Percentiles rank a stretch among this genome's conserved stretches.
Conservation (phyloP, 2,888 invertebrate genomes). For the Hirtodrosophila cameraria region DNA sequence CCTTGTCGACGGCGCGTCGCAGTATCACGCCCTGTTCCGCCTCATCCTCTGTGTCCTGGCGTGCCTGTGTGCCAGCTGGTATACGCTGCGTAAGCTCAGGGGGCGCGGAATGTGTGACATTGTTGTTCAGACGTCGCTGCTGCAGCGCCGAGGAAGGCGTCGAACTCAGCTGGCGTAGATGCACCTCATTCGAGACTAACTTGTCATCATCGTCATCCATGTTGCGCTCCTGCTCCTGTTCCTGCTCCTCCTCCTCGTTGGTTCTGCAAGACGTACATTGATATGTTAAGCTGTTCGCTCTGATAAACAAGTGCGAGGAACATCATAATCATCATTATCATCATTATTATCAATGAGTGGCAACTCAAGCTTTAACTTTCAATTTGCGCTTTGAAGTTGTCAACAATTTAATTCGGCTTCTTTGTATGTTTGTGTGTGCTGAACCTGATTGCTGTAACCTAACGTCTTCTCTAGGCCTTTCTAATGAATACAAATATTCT, state of each 20-base stretch:
- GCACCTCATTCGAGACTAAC: conserved; percentile 80
- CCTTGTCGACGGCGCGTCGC: conserved; percentile 59
- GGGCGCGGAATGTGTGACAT: conserved; percentile 62
- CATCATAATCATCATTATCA: neutral
- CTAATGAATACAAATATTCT: conserved; percentile 56
- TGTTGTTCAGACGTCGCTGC: conserved; percentile 59
- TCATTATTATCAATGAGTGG: neutral
- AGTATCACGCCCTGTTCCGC: conserved; percentile 60
- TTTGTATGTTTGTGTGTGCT: conserved; percentile 12
- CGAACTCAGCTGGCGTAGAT: conserved; percentile 76
- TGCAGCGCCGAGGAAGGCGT: conserved; percentile 70
- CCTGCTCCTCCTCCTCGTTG: conserved; percentile 56
- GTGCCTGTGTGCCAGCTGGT: neutral
- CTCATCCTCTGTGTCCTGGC: conserved; percentile 20
- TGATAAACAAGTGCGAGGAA: neutral
- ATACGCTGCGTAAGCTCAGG: conserved; percentile 56
- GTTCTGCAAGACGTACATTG: conserved; percentile 55
- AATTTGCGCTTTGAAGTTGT: conserved; percentile 63
- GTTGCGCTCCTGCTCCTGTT: conserved; percentile 60
- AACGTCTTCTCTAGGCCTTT: neutral
- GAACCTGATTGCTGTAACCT: conserved; percentile 28
- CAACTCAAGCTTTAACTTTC: conserved; percentile 37
- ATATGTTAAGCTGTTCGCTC: neutral
- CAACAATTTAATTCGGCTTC: conserved; percentile 36
- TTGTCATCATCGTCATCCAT: conserved; percentile 82